Conservation (phyloP, 2,888 invertebrate genomes). For the Ormyrus rosae region DNA sequence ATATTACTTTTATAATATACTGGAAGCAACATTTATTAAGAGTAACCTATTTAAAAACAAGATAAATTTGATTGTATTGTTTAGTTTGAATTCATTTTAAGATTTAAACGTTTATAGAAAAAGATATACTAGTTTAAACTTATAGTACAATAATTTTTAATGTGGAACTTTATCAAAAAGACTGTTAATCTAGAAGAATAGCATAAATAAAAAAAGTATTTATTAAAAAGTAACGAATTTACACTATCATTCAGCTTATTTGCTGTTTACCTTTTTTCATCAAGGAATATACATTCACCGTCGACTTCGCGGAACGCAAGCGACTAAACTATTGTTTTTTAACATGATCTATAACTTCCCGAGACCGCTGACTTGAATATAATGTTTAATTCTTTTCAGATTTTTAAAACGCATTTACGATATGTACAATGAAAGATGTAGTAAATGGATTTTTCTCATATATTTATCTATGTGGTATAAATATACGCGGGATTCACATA, state of each 20-base stretch:
- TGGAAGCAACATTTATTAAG: not conserved
- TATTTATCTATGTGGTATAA: conserved; percentile 44
- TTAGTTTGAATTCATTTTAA: too few species aligned
- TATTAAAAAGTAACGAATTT: conserved; percentile 23
- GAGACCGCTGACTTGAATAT: conserved; percentile 55
- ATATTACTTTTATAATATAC: conserved; percentile 3
- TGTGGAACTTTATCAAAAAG: too few species aligned
- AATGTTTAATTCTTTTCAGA: conserved; percentile 54
- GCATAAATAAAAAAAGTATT: conserved; percentile 42
- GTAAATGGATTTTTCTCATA: conserved; percentile 56
- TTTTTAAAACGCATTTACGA: conserved; percentile 68
- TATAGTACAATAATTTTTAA: too few species aligned
- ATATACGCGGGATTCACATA: conserved; percentile 55
- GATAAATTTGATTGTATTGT: too few species aligned
- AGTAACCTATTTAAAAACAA: too few species aligned
- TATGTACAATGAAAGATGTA: conserved; percentile 74
- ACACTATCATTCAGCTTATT: conserved; percentile 25
- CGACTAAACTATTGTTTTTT: conserved; percentile 50
- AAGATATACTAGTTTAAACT: too few species aligned
- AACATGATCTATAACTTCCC: conserved; percentile 47
- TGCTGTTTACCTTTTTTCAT: conserved; percentile 46
- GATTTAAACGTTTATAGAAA: too few species aligned
- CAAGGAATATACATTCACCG: conserved; percentile 43
- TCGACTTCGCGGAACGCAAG: conserved; percentile 50
- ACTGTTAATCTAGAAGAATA: not conserved